Base-by-base conservation (phyloP, 2,797 vertebrate species). In the Hephaestus fuliginosus region DNA sequence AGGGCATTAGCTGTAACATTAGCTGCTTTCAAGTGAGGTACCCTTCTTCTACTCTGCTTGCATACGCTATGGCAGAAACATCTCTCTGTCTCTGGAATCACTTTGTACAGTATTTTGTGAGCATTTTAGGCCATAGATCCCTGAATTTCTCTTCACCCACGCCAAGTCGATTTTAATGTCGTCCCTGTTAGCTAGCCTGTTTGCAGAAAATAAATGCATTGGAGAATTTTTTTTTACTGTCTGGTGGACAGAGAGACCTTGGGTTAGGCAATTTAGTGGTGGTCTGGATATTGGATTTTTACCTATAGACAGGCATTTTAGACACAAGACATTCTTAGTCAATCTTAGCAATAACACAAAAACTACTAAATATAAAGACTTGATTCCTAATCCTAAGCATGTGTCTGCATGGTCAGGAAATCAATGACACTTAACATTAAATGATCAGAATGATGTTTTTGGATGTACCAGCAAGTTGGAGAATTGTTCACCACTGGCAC, bases 341-440 rank as follows among this genome's bases (percentile, higher is more conserved):
- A 70, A 75, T 61, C 5, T 64, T 62, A 87, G 67, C 52, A 76
- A 72, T 55, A 76, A 86, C 61, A 88, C 18, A 64, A 78, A 78
- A 86, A 80, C 13, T 55, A 76, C 72, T 72, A n/a, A 86, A 83
- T 76, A 84, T 82, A 79, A 88, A 58, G 76, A 89, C 81, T 86
- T 91, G 87, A 93, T 65, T 91, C 89, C 80, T 84, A 86, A 89
- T 88, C 87, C 66, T 69, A 89, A 93, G 92, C 91, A 93, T 94
- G 92, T 92, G 91, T 92, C 88, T 93, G 92, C 93, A 94, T 92
- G 92, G 92, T 94, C 90, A 93, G 92, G 88, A 93, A 91, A 92
- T 91, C 85, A 86, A 80, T 80, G 67, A 89, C 69, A 83, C 69
- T 69, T 81, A 78, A 85, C 56, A 82, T 83, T 74, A 85, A 88